Conservation (phyloP, 2,888 invertebrate genomes). For the Xylota segnis region DNA sequence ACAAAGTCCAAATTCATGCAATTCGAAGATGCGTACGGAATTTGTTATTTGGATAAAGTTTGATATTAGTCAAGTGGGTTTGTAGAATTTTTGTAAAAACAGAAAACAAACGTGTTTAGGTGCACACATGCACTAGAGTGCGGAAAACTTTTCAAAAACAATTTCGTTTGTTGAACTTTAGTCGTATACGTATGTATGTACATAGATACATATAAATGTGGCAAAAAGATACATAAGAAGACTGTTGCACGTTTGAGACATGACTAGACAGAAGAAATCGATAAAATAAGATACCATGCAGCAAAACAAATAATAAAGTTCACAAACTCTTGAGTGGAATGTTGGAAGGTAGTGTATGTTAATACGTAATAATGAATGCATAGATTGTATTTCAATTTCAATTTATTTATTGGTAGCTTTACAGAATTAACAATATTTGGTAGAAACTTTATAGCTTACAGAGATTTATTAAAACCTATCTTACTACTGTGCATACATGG, state of each 20-base stretch:
- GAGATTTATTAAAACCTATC: too few species aligned
- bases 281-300: too few species aligned
- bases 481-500: too few species aligned
- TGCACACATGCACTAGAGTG: not conserved
- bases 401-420: too few species aligned
- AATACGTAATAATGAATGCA: too few species aligned
- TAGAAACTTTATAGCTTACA: too few species aligned
- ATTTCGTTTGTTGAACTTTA: not conserved
- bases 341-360: too few species aligned
- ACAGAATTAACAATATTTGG: too few species aligned
- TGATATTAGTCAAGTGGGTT: conserved; percentile 18
- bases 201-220: too few species aligned
- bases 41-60: conserved; percentile 36
- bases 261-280: not conserved
- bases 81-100: not conserved
- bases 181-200: not conserved
- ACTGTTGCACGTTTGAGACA: not conserved
- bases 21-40: conserved; percentile 14
- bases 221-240: not conserved
- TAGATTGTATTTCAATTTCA: too few species aligned
- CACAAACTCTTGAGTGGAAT: too few species aligned
- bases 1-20: conserved; percentile 47
- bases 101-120: not conserved
- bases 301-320: too few species aligned
- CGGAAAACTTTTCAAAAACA: conserved; percentile 10